Evolutionary conservation across 23 tunicate species (phyloP).

Genomic region (Diplosoma virens): DNA sequence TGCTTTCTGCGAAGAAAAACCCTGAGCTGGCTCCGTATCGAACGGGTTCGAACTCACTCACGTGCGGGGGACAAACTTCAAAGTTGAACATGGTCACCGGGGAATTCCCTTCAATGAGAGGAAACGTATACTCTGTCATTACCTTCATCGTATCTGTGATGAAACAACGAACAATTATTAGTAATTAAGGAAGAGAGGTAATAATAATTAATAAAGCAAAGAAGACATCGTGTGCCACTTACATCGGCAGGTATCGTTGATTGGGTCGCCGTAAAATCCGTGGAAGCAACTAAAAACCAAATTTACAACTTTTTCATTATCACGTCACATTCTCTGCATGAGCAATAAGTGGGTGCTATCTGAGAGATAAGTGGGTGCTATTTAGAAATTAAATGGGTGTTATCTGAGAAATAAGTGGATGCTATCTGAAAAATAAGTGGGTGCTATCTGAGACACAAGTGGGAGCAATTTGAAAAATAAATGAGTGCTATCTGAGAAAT

Average conservation of each 20-base stretch:
- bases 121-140: slow-evolving; percentile 7
- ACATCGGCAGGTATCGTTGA: slow-evolving; percentile 55
- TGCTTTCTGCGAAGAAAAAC: neutral
- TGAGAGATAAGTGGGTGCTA: too few relatives aligned
- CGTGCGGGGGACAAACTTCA: slow-evolving; percentile 9
- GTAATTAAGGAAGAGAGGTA: neutral
- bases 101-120: neutral
- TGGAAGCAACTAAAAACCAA: neutral
- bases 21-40: too few relatives aligned
- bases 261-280: slow-evolving; percentile 39
- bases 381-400: too few relatives aligned
- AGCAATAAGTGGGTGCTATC: too few relatives aligned
- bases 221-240: slow-evolving; percentile 7
- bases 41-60: too few relatives aligned
- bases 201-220: neutral
- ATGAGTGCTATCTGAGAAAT: too few relatives aligned
- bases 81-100: slow-evolving; percentile 9
- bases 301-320: neutral
- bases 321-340: too few relatives aligned
- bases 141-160: neutral
- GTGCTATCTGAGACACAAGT: too few relatives aligned
- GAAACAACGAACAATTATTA: neutral
- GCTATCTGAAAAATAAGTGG: too few relatives aligned
- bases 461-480: too few relatives aligned
- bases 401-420: too few relatives aligned